Conservation (phyloP, 2,888 invertebrate species). For the Lottia scabra region DNA sequence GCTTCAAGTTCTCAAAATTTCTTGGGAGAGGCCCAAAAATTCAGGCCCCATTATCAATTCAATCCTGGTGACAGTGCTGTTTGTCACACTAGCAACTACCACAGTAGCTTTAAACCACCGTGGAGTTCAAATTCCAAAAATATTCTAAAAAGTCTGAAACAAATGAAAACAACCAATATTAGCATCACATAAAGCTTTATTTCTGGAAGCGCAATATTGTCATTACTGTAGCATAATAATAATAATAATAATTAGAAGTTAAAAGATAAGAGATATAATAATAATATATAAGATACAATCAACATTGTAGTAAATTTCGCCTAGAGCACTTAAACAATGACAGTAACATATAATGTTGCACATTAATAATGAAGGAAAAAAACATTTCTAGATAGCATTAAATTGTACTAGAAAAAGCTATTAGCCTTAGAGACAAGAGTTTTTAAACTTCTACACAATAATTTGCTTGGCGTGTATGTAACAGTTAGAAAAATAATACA, state of each 20-base stretch:
- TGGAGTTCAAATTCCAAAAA: no score
- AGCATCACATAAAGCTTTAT: constrained; percentile 6
- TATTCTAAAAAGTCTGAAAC: no score
- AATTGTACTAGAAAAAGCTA: neutral
- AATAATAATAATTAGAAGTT: neutral
- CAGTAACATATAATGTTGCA: constrained; percentile 3
- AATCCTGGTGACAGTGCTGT: no score
- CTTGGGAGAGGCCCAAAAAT: no score
- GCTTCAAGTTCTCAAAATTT: no score
- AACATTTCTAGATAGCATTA: neutral
- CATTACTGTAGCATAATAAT: neutral
- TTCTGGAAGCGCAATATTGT: neutral
- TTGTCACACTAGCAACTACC: no score
- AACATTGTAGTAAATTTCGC: neutral
- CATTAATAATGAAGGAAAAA: neutral
- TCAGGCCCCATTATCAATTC: no score
- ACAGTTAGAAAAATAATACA: neutral
- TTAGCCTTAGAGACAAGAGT: neutral
- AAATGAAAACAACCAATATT: neutral
- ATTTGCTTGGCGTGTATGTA: neutral
- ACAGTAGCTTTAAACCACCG: no score
- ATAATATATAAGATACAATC: no score
- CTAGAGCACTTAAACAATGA: constrained; percentile 1
- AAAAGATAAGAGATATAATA: no score
- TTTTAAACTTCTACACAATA: neutral